Evolutionary conservation across 2,113 vertebrate genomes (phyloP).

Genomic region (Psilopsiagon aurifrons): DNA sequence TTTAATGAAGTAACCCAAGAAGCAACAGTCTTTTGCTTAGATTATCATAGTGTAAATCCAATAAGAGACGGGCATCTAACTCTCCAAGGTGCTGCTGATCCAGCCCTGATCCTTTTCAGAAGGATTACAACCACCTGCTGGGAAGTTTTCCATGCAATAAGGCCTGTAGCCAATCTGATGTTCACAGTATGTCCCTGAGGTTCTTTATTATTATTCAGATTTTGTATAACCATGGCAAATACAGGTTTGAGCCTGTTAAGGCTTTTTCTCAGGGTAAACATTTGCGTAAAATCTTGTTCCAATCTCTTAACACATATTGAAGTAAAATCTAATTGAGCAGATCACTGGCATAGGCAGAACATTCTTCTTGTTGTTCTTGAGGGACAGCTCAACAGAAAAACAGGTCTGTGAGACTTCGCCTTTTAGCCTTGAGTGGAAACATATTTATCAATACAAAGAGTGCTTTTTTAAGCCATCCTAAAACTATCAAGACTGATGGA

Average conservation of each 20-base stretch:
- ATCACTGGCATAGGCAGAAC: neutral
- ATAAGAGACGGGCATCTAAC: conserved; percentile 6
- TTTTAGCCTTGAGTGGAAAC: conserved; percentile 38
- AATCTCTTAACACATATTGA: conserved; percentile 54
- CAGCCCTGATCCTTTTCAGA: neutral
- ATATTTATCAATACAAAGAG: neutral
- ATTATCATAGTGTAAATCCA: conserved; percentile 40
- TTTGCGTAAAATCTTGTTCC: conserved; percentile 49
- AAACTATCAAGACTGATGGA: neutral
- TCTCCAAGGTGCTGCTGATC: neutral
- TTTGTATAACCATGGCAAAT: neutral
- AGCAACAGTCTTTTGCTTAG: neutral
- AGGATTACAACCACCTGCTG: conserved; percentile 19
- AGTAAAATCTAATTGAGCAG: conserved; percentile 54
- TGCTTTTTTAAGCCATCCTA: neutral
- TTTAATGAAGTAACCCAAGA: conserved; percentile 7
- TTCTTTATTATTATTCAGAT: neutral
- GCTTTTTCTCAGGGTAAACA: neutral
- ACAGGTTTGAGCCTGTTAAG: neutral
- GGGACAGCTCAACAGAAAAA: conserved; percentile 24
- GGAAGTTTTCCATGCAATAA: conserved; percentile 16
- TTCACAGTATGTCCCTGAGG: neutral
- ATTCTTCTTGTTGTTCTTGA: conserved; percentile 37
- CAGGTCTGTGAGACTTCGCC: neutral
- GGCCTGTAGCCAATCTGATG: conserved; percentile 25